Percentiles rank a stretch among this genome's conserved stretches.
Evolutionary conservation across 2,797 vertebrate species (phyloP).

Genomic region (Merluccius polli): DNA sequence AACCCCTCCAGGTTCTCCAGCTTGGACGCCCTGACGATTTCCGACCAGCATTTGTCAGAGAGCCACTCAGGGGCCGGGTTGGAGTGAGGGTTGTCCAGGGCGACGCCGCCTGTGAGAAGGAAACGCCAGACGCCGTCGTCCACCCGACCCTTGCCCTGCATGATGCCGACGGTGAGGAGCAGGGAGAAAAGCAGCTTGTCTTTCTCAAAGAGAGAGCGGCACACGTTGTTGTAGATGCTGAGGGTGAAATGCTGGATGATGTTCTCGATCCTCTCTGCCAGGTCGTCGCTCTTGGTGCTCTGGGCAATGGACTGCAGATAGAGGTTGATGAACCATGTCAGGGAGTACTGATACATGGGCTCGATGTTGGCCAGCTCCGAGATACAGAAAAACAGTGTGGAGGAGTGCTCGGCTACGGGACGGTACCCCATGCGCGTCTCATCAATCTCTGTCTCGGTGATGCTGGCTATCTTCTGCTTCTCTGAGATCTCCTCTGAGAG

Average conservation of each 20-base stretch:
- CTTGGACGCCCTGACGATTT: conserved; percentile 81
- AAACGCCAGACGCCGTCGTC: conserved; percentile 83
- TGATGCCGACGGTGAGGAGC: conserved; percentile 83
- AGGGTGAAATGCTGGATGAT: conserved; percentile 84
- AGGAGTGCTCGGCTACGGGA: conserved; percentile 85
- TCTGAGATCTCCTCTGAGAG: conserved; percentile 87
- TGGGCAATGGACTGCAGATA: conserved; percentile 82
- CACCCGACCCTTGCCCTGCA: conserved; percentile 79
- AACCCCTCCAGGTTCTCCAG: conserved; percentile 74
- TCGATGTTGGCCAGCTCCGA: conserved; percentile 91
- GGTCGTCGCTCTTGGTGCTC: conserved; percentile 76
- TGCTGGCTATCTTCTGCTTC: conserved; percentile 83
- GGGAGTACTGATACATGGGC: conserved; percentile 94
- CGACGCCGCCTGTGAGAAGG: conserved; percentile 86
- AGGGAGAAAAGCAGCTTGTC: conserved; percentile 93
- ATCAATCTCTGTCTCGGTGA: conserved; percentile 87
- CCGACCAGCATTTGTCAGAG: conserved; percentile 87
- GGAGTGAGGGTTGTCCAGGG: conserved; percentile 83
- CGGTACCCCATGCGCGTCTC: conserved; percentile 87
- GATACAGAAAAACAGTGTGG: conserved; percentile 90
- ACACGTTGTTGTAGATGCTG: conserved; percentile 88
- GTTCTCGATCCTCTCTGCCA: conserved; percentile 74
- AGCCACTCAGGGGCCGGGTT: conserved; percentile 89
- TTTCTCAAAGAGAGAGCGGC: conserved; percentile 93
- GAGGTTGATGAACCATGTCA: conserved; percentile 89